phyloP scores from a whole-genome alignment of 2,113 vertebrate species.

The Candoia aspera region DNA sequence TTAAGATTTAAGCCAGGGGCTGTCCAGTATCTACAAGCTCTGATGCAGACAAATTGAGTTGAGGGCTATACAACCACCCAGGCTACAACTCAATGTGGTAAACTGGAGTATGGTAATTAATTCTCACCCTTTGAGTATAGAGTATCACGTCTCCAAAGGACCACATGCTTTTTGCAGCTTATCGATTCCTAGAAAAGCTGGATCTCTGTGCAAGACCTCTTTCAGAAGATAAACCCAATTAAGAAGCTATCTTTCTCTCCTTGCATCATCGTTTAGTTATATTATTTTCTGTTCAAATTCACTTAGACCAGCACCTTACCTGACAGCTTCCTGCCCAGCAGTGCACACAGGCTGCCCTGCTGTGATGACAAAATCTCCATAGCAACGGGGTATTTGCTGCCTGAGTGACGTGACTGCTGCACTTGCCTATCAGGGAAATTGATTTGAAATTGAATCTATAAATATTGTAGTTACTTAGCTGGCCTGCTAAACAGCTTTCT shows the following conservation, averaged over 20 bases:
- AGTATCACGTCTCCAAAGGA: neutral
- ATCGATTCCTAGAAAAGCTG: neutral
- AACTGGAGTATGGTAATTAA: neutral
- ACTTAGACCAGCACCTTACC: constrained; percentile 15
- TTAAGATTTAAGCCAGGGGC: neutral
- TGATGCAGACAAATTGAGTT: neutral
- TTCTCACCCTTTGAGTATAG: neutral
- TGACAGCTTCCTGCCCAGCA: constrained; percentile 19
- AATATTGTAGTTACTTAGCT: constrained; percentile 37
- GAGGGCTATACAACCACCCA: neutral
- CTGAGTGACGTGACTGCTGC: constrained; percentile 23
- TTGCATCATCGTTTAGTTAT: neutral
- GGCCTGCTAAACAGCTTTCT: constrained; percentile 34
- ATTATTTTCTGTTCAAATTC: constrained; percentile 23
- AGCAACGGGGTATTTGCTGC: constrained; percentile 51
- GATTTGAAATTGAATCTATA: constrained; percentile 45
- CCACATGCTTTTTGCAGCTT: neutral
- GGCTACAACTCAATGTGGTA: neutral
- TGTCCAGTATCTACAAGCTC: neutral
- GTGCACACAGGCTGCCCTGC: constrained; percentile 29
- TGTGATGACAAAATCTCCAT: constrained; percentile 51
- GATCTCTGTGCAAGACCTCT: neutral
- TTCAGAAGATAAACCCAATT: constrained; percentile 11
- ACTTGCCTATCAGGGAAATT: constrained; percentile 39
- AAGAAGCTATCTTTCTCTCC: neutral